Conservation (phyloP, 2,797 vertebrate genomes). For the Capromys pilorides region DNA sequence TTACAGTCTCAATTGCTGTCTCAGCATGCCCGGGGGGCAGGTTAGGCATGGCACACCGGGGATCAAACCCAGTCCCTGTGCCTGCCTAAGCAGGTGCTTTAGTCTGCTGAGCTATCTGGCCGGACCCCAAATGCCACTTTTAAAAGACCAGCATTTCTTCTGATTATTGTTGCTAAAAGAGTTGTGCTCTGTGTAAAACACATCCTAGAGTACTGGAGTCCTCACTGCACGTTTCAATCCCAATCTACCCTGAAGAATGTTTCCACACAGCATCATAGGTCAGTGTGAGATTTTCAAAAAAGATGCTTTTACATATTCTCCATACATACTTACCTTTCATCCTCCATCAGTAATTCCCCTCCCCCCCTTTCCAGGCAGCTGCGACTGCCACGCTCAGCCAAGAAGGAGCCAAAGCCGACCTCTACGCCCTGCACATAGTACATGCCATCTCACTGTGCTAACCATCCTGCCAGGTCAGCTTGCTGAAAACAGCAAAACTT, state of each 20-base stretch:
- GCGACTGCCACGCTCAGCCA: not conserved
- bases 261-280: not conserved
- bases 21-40: no score
- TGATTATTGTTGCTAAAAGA: not conserved
- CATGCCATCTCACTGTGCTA: no score
- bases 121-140: not conserved
- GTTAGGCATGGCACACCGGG: no score
- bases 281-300: not conserved
- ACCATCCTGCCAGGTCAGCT: not conserved
- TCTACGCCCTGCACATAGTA: no score
- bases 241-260: not conserved
- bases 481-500: not conserved
- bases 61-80: no score
- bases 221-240: not conserved
- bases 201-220: not conserved
- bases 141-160: slow-evolving; percentile 26
- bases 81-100: no score
- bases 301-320: not conserved
- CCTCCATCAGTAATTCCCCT: not conserved
- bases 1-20: no score
- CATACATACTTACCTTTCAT: not conserved
- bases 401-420: not conserved
- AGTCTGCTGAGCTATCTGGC: no score
- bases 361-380: no score
- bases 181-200: not conserved